Conservation (phyloP, 2,888 invertebrate genomes). For the Acronicta aceris region DNA sequence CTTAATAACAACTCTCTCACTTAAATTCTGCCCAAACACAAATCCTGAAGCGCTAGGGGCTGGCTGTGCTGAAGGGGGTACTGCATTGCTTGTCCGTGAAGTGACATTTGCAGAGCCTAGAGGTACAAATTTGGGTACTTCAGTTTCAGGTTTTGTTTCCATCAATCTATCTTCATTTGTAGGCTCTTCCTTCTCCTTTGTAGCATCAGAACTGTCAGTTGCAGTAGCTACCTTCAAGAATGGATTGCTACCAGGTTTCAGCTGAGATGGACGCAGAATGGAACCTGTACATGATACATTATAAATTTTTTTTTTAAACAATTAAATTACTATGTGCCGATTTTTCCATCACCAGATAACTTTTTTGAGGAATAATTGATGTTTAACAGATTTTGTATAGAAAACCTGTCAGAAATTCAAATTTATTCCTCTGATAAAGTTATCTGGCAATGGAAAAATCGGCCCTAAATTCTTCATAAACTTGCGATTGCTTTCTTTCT, state of each 20-base stretch:
- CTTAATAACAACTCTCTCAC: slow-evolving; percentile 93
- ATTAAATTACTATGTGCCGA: too few relatives aligned
- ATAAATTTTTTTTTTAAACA: background rate
- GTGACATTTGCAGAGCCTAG: slow-evolving; percentile 77
- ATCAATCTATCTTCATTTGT: slow-evolving; percentile 70
- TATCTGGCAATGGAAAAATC: too few relatives aligned
- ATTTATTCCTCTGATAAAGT: too few relatives aligned
- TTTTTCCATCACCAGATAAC: too few relatives aligned
- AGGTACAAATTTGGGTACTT: slow-evolving; percentile 85
- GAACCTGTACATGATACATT: slow-evolving; percentile 69
- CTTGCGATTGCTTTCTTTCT: background rate
- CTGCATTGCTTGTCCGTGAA: slow-evolving; percentile 81
- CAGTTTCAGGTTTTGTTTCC: slow-evolving; percentile 70
- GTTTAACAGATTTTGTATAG: too few relatives aligned
- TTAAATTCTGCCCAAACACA: slow-evolving; percentile 97
- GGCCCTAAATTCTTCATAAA: background rate
- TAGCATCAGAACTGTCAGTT: slow-evolving; percentile 58
- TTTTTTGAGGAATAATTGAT: too few relatives aligned
- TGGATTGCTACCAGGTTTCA: slow-evolving; percentile 80
- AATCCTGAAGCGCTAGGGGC: slow-evolving; percentile 90
- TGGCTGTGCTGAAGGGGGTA: slow-evolving; percentile 81
- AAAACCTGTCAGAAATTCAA: too few relatives aligned
- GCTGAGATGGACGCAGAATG: slow-evolving; percentile 81
- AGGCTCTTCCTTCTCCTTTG: slow-evolving; percentile 64
- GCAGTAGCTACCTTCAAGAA: slow-evolving; percentile 73